Percentiles rank a stretch among this genome's conserved stretches.
Evolutionary conservation across 2,888 invertebrate genomes (phyloP).

Genomic region (Chromoteleia sp.): DNA sequence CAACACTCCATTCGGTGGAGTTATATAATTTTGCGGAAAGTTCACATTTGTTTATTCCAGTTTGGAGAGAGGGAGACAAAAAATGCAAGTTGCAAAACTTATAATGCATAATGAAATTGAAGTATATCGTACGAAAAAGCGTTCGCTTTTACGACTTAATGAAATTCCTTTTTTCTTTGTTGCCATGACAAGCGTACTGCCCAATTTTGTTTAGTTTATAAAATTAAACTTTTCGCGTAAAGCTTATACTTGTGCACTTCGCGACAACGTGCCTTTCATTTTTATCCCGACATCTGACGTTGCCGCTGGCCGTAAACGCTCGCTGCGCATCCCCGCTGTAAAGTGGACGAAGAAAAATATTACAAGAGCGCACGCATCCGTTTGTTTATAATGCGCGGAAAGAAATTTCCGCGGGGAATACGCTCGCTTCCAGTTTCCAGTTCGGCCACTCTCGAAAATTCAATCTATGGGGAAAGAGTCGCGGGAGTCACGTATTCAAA

Average conservation of each 20-base stretch:
- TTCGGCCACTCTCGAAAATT: conserved; percentile 45
- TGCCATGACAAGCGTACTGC: conserved; percentile 4
- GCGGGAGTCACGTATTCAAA: conserved; percentile 59
- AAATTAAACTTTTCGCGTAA: conserved; percentile 40
- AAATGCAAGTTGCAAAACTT: conserved; percentile 4
- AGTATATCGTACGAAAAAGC: conserved; percentile 3
- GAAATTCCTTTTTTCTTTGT: conserved; percentile 31
- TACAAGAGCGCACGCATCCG: conserved; percentile 41
- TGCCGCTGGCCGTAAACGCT: conserved; percentile 1
- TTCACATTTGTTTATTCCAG: neutral
- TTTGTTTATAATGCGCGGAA: conserved; percentile 54
- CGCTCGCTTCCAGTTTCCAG: conserved; percentile 17
- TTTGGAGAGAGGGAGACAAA: neutral
- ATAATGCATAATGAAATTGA: conserved; percentile 24
- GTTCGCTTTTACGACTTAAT: conserved; percentile 27
- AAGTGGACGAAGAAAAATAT: conserved; percentile 55
- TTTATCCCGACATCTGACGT: conserved; percentile 17
- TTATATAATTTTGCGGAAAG: neutral
- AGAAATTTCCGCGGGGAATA: conserved; percentile 61
- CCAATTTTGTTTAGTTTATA: conserved; percentile 33
- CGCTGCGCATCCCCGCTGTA: conserved; percentile 4
- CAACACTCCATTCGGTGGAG: neutral
- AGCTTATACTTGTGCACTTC: conserved; percentile 13
- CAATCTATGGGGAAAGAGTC: conserved; percentile 52
- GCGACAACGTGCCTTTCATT: conserved; percentile 26